Base-by-base conservation (phyloP, 1,140 invertebrate species). In the Forficula auricularia region DNA sequence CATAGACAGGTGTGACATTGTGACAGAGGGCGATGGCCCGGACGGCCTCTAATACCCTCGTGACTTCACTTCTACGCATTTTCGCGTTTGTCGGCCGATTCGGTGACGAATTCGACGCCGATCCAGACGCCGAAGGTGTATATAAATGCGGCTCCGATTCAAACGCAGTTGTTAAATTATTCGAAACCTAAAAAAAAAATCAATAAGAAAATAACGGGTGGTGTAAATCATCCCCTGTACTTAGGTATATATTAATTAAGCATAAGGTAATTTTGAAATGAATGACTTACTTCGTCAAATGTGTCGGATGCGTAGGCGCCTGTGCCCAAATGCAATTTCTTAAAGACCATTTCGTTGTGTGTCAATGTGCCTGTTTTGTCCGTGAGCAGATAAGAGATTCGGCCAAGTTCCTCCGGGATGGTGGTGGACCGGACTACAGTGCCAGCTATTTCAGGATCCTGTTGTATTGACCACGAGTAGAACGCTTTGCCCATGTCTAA, bases 311-410 rank as follows among this genome's bases (percentile, higher is more conserved):
- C 75, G 59, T 86, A 95, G 19, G 84, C 78, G 2, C 83, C 83
- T 35, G 85, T 89, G 3, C 88, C 90, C 1, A 96, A 60, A 60
- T 95, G 90, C 3, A 98, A 65, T 52, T 87, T 84, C 56, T 94
- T 94, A 54, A 97, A 91, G 2, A 94, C 80, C 96, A 98, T 99
- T 58, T 94, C 91, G 64, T 99, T 99, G 61, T 96, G 90, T 0
- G 96, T 99, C 3, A 98, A 65, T 0, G 96, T 99, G 3, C 95
- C 96, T 0, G 95, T 99, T 67, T 99, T 99, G 59, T 99, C 96
- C 0, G 87, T 90, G 2, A 98, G 61, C 35, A 98, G 65, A 62
- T 97, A 98, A 1, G 83, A 85, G 50, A 98, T 92, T 38, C 95
- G 65, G 0, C 92, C 92, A n/a, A 96, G 61, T 63, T 99, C 95